Base-by-base conservation (phyloP, 2,888 invertebrate genomes). In the Tyria jacobaeae region DNA sequence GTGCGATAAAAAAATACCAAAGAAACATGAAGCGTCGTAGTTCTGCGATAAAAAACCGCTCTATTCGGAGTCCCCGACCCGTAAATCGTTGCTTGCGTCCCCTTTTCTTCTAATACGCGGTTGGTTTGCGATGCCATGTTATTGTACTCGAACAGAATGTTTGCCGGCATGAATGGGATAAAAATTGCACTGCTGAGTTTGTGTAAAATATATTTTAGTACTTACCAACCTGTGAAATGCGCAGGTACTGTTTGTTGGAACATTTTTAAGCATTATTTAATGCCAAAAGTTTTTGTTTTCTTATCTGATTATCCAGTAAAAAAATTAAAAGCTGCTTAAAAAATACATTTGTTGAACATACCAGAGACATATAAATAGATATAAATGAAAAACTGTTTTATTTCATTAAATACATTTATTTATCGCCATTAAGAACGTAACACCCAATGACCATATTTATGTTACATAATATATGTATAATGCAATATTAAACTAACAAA, bases 341-440 rank as follows among this genome's bases (percentile, higher is more conserved):
- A 3, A 31, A 31, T 4, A 31, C n/a, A 31, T 31, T 31, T n/a
- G n/a, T n/a, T n/a, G n/a, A n/a, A n/a, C n/a, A n/a, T n/a, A n/a
- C n/a, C n/a, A n/a, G n/a, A n/a, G n/a, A n/a, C n/a, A n/a, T n/a
- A n/a, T n/a, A n/a, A 31, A 2, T 31, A 31, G 0, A 3, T 31
- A 31, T 44, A 44, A 51, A 31, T 51, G 21, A 15, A n/a, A 73
- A 78, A 81, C 75, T 39, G 47, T 75, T 61, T 12, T 50, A 60
- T 66, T 44, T 59, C 64, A 70, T 79, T 81, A 82, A 83, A 84
- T 88, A 89, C 87, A 83, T 92, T 92, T 93, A 92, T 92, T 91
- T 86, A 88, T 86, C 88, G 86, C 85, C 88, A 89, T 87, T 86
- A 85, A 87, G 87, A 89, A 86, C 83, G 79, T 85, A 83, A 92